phyloP scores from a whole-genome alignment of 2,888 invertebrate species.

The Gymnocheta viridis region DNA sequence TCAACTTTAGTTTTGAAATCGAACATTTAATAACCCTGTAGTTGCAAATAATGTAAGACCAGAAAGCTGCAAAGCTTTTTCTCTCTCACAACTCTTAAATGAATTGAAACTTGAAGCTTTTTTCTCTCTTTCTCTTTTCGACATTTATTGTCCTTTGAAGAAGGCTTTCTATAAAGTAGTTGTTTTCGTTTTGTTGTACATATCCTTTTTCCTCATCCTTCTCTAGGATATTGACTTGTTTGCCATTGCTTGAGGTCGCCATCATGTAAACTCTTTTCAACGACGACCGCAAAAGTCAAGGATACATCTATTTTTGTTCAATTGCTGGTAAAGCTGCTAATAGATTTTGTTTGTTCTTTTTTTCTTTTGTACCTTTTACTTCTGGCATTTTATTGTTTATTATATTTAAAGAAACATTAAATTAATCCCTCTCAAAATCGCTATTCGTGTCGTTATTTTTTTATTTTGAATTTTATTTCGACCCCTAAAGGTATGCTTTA shows the following conservation, averaged over 20 bases:
- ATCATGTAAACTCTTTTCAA: slow-evolving; percentile 37
- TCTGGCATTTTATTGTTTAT: slow-evolving; percentile 9
- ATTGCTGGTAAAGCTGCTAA: slow-evolving; percentile 40
- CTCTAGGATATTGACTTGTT: slow-evolving; percentile 75
- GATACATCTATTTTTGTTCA: slow-evolving; percentile 64
- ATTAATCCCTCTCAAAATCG: no score
- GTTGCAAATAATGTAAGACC: not conserved
- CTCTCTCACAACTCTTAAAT: not conserved
- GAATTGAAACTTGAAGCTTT: slow-evolving; percentile 1
- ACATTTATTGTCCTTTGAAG: no score
- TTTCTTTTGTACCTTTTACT: not conserved
- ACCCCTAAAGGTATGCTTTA: slow-evolving; percentile 15
- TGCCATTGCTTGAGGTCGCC: slow-evolving; percentile 72
- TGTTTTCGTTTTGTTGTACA: not conserved
- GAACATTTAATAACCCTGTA: no score
- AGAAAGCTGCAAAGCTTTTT: not conserved
- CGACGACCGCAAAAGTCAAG: slow-evolving; percentile 62
- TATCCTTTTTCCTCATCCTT: slow-evolving; percentile 39
- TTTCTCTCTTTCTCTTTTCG: not conserved
- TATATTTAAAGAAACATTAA: not conserved
- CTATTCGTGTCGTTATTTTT: not conserved
- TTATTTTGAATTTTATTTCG: not conserved
- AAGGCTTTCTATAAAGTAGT: not conserved
- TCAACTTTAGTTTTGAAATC: no score
- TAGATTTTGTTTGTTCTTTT: slow-evolving; percentile 6